Base-by-base conservation (phyloP, 2,797 vertebrate species). In the Zenarchopterus dispar region DNA sequence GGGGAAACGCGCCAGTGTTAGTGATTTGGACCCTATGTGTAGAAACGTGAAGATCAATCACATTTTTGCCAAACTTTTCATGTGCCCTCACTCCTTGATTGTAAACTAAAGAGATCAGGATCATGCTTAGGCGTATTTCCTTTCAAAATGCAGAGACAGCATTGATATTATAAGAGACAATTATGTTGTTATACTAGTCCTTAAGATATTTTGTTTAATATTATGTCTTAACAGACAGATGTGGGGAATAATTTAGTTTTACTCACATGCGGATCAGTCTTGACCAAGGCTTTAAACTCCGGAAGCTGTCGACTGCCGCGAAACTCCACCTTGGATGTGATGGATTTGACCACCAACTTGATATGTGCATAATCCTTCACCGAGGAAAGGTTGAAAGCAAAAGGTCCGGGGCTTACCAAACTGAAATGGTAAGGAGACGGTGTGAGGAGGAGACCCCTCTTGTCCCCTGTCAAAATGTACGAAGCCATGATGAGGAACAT, bases 401-500 rank as follows among this genome's bases (percentile, higher is more conserved):
- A 90, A 56, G 91, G 84, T 59, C 93, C 93, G 1, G 94, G 91
- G 78, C 90, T 94, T 51, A 91, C 84, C 66, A 93, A 91, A 80
- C 92, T 93, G 0, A 94, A 94, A 67, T 93, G 94, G 87, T 95
- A 96, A 17, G 95, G 92, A 4, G 96, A 95, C 0, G 95, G 89
- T 13, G 94, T 92, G 65, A 96, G 86, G 66, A 96, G 80, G 21
- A 96, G 92, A 24, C 94, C 93, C 0, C 94, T 94, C 75, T 93
- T 95, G 84, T 94, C 94, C 60, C 95, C 94, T 10, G 94, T 95
- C 84, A 99, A 90, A 28, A 97, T 84, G 75, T 99, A 98, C 0
- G 96, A 98, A 16, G 95, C 95, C 89, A 92, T 95, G 89, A 99
- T 95, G 78, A 98, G 73, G 67, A 94, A 95, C 88, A 93, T 94